Evolutionary conservation across 2,797 vertebrate genomes (phyloP).

Genomic region (Coccyzus lansbergi): DNA sequence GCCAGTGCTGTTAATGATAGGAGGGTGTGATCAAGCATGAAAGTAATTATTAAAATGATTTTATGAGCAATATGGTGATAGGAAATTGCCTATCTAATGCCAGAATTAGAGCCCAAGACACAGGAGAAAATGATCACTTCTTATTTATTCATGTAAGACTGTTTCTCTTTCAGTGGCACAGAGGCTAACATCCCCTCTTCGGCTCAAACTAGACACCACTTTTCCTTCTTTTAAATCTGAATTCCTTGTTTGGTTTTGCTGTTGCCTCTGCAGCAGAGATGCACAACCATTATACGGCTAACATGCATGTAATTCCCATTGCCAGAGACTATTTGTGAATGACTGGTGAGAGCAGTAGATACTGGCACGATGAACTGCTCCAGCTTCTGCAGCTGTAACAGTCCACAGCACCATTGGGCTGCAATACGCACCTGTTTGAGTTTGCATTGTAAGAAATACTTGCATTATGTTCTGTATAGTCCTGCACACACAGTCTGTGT

Average conservation of each 20-base stretch:
- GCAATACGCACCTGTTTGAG: too few relatives aligned
- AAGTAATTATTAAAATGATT: neutral
- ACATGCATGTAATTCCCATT: neutral
- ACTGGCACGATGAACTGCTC: neutral
- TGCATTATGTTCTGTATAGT: neutral
- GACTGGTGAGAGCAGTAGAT: neutral
- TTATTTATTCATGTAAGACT: neutral
- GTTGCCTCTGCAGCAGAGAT: neutral
- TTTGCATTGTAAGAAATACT: neutral
- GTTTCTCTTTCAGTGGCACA: neutral
- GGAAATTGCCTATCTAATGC: neutral
- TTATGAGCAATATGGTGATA: neutral
- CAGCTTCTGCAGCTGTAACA: neutral
- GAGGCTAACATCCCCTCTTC: neutral
- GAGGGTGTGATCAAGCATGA: neutral
- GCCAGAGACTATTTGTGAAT: neutral
- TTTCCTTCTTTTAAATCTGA: neutral
- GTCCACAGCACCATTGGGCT: neutral
- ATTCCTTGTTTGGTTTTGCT: neutral
- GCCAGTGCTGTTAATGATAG: neutral
- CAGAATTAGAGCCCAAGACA: neutral
- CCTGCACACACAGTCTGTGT: neutral
- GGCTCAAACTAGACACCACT: neutral
- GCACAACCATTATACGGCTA: neutral
- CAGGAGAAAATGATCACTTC: neutral